Conservation (phyloP, 2,888 invertebrate genomes). For the Pandemis heparana region DNA sequence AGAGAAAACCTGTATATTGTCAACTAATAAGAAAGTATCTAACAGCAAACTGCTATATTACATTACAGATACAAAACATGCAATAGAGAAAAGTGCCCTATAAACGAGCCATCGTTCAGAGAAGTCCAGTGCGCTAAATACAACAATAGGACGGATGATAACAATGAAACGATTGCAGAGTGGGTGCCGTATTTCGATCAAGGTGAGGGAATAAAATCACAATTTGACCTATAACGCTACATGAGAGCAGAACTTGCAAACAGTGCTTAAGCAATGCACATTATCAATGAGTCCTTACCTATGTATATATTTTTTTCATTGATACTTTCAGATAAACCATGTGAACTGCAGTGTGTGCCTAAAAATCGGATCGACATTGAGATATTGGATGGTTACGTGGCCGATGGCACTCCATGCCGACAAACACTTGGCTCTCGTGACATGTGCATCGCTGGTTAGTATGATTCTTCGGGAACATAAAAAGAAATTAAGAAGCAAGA, state of each 20-base stretch:
- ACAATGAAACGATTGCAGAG: constrained; percentile 87
- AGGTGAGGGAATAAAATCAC: constrained; percentile 73
- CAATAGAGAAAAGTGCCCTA: constrained; percentile 91
- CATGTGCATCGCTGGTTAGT: constrained; percentile 90
- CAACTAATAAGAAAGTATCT: neutral
- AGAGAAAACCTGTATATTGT: neutral
- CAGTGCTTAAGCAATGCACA: neutral
- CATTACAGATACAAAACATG: constrained; percentile 90
- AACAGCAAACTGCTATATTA: neutral
- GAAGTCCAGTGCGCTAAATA: constrained; percentile 91
- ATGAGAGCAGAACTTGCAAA: neutral
- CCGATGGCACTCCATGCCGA: constrained; percentile 94
- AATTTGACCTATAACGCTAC: neutral
- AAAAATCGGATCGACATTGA: constrained; percentile 89
- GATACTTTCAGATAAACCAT: constrained; percentile 88
- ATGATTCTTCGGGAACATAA: neutral
- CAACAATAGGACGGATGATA: constrained; percentile 88
- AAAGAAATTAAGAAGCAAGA: neutral
- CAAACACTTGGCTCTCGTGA: constrained; percentile 91
- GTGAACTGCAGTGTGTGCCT: constrained; percentile 93
- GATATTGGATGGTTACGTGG: constrained; percentile 90
- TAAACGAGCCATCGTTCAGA: constrained; percentile 89
- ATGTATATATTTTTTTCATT: constrained; percentile 23
- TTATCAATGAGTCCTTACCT: neutral
- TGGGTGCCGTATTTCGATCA: constrained; percentile 92